Conservation (phyloP, 2,888 invertebrate genomes). For the Microplitis deprimator region DNA sequence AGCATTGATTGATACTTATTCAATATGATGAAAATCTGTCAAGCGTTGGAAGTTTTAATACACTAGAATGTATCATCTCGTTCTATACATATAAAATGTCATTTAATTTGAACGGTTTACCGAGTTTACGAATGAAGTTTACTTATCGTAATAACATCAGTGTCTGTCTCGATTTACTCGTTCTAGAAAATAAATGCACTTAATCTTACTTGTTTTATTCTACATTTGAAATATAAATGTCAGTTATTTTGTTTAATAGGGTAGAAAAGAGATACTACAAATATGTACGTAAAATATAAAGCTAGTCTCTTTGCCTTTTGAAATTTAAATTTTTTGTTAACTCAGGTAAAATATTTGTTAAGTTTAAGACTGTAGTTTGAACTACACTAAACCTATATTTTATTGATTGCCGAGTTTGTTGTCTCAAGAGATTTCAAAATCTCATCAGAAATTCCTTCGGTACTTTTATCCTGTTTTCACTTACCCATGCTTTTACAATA, state of each 20-base stretch:
- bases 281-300: no score
- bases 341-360: no score
- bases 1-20: background rate
- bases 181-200: background rate
- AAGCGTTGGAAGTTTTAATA: background rate
- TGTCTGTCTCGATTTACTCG: slow-evolving; percentile 49
- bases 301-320: no score
- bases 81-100: slow-evolving; percentile 38
- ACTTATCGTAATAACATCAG: slow-evolving; percentile 49
- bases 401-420: background rate
- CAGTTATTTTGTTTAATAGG: no score
- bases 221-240: no score
- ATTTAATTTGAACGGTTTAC: slow-evolving; percentile 18
- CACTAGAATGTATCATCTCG: background rate
- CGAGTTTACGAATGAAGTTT: background rate
- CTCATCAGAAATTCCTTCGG: slow-evolving; percentile 27
- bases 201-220: no score
- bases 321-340: no score
- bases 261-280: no score
- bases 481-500: slow-evolving; percentile 16
- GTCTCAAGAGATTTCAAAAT: slow-evolving; percentile 10
- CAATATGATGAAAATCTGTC: background rate
- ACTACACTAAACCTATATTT: no score
- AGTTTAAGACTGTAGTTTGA: no score
- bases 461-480: background rate